A percentile compares a stretch with the other conserved stretches of the same genome.
phyloP scores from a whole-genome alignment of 2,888 invertebrate species.

The Teinopalpus imperialis region DNA sequence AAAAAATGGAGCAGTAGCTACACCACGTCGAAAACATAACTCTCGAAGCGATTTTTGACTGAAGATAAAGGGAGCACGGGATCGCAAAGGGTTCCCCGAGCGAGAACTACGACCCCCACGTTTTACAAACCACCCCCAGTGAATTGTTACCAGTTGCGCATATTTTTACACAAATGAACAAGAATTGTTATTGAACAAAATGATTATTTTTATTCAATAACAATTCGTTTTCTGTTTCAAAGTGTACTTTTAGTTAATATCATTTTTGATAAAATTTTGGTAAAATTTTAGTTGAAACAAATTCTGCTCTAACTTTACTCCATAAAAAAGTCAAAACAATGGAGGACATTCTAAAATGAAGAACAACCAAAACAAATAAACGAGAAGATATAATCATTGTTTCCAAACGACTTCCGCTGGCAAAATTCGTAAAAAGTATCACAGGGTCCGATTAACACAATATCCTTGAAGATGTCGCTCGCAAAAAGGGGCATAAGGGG shows the following conservation, averaged over 20 bases:
- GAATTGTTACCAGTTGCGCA: constrained; percentile 77
- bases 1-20: constrained; percentile 70
- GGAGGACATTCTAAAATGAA: no score
- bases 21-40: constrained; percentile 59
- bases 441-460: constrained; percentile 74
- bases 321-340: no score
- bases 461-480: constrained; percentile 77
- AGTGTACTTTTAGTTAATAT: no score
- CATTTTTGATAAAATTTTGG: no score
- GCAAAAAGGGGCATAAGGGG: constrained; percentile 72
- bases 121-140: constrained; percentile 59
- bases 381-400: constrained; percentile 44
- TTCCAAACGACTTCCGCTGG: constrained; percentile 50
- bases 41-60: constrained; percentile 71
- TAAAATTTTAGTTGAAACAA: no score
- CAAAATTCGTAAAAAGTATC: constrained; percentile 62
- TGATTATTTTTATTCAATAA: constrained; percentile 35
- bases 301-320: background rate
- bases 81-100: constrained; percentile 61
- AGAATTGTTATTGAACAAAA: no score
- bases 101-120: constrained; percentile 61
- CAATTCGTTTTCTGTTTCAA: background rate
- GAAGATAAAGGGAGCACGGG: constrained; percentile 70
- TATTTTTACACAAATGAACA: constrained; percentile 69
- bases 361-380: constrained; percentile 16